phyloP scores from a whole-genome alignment of 2,797 vertebrate species.

The Cynodonichthys magdalenae region DNA sequence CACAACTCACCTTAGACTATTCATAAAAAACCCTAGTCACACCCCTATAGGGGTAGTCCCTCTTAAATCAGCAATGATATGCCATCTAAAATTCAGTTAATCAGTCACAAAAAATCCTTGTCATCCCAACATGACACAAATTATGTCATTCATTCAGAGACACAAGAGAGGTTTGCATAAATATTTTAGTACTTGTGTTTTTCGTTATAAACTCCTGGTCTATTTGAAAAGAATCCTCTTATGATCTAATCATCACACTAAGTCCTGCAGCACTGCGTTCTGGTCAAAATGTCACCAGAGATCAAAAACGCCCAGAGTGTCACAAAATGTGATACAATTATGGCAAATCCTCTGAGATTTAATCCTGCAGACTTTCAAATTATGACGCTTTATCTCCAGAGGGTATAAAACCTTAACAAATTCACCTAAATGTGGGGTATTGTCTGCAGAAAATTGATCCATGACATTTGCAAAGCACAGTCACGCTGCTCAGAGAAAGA shows the following conservation, averaged over 20 bases:
- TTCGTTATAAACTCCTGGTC: slow-evolving; percentile 5
- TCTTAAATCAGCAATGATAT: no score
- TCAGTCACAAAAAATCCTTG: no score
- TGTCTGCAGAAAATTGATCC: background rate
- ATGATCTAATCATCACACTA: slow-evolving; percentile 18
- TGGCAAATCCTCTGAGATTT: slow-evolving; percentile 3
- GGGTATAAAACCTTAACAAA: background rate
- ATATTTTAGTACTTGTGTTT: slow-evolving; percentile 43
- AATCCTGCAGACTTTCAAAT: background rate
- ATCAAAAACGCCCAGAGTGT: background rate
- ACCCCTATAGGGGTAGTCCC: no score
- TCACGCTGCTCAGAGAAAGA: background rate
- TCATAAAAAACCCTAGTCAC: no score
- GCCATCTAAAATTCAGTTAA: no score
- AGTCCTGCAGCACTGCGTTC: background rate
- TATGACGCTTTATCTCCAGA: background rate
- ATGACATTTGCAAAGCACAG: background rate
- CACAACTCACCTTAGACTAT: no score
- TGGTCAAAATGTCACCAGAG: background rate
- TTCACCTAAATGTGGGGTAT: background rate
- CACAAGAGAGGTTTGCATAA: slow-evolving; percentile 25
- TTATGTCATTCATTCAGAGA: no score
- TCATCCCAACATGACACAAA: no score
- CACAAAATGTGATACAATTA: background rate
- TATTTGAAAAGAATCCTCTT: slow-evolving; percentile 14